These are phyloP conservation scores for Eueides isabella DNA, from an alignment of 1,140 invertebrate genomes.

Conservation along the genomic window DNA sequence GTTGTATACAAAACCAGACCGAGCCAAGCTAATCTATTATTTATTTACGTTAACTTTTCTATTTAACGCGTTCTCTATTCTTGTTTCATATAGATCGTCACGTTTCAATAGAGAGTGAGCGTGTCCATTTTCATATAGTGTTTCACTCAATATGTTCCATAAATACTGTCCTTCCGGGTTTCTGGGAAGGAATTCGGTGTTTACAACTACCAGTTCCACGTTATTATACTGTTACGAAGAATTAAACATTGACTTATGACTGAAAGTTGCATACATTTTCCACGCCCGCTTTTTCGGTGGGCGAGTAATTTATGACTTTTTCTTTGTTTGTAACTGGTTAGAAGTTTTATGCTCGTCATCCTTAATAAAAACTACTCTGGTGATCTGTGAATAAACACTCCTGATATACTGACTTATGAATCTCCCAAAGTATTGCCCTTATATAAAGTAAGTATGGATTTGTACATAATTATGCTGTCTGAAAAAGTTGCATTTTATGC, in stretches of 20 bases:
- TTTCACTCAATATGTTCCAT: constrained; percentile 70
- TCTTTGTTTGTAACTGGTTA: constrained; percentile 75
- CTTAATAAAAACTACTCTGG: constrained; percentile 46
- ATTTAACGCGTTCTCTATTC: constrained; percentile 61
- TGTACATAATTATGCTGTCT: neutral
- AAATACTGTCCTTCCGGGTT: constrained; percentile 66
- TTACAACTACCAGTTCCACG: constrained; percentile 49
- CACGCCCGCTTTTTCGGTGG: constrained; percentile 45
- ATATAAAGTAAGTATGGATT: constrained; percentile 22
- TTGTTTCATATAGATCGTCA: constrained; percentile 45
- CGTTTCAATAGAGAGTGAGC: constrained; percentile 63
- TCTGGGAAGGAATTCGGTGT: constrained; percentile 61
- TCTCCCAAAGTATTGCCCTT: constrained; percentile 17
- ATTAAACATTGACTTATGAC: constrained; percentile 39
- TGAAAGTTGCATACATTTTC: constrained; percentile 36
- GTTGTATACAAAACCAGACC: constrained; percentile 75
- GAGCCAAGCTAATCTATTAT: constrained; percentile 79
- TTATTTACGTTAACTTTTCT: constrained; percentile 75
- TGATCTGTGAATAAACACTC: constrained; percentile 21
- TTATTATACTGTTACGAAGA: constrained; percentile 33
- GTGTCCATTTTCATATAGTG: constrained; percentile 52
- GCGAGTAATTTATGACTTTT: constrained; percentile 52
- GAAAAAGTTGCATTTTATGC: neutral
- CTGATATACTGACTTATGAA: constrained; percentile 14
- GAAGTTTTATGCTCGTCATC: constrained; percentile 62